A percentile compares a stretch with the other conserved stretches of the same genome.
Conservation (phyloP, 2,113 vertebrate species). For the Centropristis striata region DNA sequence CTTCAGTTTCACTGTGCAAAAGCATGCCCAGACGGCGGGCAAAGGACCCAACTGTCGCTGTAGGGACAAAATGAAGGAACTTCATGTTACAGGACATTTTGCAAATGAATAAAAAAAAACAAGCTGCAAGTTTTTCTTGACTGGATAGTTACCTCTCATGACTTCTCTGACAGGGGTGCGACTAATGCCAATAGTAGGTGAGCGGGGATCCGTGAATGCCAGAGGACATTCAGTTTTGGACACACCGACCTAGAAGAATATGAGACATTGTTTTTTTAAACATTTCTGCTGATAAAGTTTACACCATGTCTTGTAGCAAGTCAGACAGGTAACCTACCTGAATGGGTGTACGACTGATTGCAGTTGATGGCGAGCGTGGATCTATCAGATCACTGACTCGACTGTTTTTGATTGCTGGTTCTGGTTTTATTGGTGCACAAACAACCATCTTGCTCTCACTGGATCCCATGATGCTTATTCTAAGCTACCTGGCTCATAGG, state of each 20-base stretch:
- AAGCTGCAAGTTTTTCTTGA: background rate
- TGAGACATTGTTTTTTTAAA: background rate
- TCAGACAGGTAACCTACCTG: slow-evolving; percentile 68
- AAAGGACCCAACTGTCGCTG: slow-evolving; percentile 86
- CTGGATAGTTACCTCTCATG: slow-evolving; percentile 81
- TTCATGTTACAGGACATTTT: background rate
- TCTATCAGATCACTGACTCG: slow-evolving; percentile 84
- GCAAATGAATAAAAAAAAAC: background rate
- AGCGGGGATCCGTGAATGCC: slow-evolving; percentile 88
- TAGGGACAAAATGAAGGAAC: background rate
- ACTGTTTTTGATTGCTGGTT: slow-evolving; percentile 71
- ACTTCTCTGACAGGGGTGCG: slow-evolving; percentile 90
- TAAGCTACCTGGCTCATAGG: slow-evolving; percentile 1
- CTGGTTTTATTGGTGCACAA: slow-evolving; percentile 75
- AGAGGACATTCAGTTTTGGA: slow-evolving; percentile 38
- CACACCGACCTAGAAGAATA: slow-evolving; percentile 58
- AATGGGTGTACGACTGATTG: slow-evolving; percentile 89
- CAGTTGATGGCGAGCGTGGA: slow-evolving; percentile 91
- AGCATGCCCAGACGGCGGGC: slow-evolving; percentile 87
- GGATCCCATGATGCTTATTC: slow-evolving; percentile 86
- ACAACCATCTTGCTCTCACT: slow-evolving; percentile 85
- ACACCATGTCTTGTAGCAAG: background rate
- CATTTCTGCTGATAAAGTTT: background rate
- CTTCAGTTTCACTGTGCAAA: slow-evolving; percentile 80
- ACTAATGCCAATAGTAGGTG: slow-evolving; percentile 88